Conservation (phyloP, 2,797 vertebrate genomes). For the Craterocephalus amniculus region DNA sequence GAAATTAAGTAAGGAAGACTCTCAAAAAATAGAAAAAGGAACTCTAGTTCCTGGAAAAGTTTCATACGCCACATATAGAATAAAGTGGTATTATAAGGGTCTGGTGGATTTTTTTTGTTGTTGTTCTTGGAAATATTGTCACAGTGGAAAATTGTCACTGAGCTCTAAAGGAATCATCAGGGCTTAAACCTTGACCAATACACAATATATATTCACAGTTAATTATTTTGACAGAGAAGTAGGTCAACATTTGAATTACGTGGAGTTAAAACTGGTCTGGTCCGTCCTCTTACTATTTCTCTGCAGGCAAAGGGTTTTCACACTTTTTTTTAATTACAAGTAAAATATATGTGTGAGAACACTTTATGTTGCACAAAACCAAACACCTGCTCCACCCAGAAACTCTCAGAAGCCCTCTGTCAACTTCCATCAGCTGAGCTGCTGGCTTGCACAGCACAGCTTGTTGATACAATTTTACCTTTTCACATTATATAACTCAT, state of each 20-base stretch:
- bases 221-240: background rate
- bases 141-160: background rate
- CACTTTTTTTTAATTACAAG: slow-evolving; percentile 15
- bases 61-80: background rate
- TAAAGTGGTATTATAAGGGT: background rate
- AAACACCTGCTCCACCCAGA: slow-evolving; percentile 67
- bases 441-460: background rate
- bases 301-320: slow-evolving; percentile 16
- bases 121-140: slow-evolving; percentile 1
- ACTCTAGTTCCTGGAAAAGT: background rate
- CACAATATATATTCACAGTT: background rate
- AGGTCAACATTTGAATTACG: background rate
- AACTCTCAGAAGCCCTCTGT: background rate
- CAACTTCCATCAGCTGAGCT: background rate
- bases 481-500: background rate
- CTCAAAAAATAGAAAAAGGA: background rate
- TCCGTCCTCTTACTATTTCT: background rate
- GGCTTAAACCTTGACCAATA: background rate
- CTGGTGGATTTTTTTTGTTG: background rate
- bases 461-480: background rate
- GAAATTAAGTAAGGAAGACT: background rate
- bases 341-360: background rate
- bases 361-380: slow-evolving; percentile 10
- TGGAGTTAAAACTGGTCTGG: background rate
- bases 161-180: background rate